These are phyloP conservation scores for Crotalus horridus DNA, from an alignment of 2,113 vertebrate genomes.

Conservation along the genomic window DNA sequence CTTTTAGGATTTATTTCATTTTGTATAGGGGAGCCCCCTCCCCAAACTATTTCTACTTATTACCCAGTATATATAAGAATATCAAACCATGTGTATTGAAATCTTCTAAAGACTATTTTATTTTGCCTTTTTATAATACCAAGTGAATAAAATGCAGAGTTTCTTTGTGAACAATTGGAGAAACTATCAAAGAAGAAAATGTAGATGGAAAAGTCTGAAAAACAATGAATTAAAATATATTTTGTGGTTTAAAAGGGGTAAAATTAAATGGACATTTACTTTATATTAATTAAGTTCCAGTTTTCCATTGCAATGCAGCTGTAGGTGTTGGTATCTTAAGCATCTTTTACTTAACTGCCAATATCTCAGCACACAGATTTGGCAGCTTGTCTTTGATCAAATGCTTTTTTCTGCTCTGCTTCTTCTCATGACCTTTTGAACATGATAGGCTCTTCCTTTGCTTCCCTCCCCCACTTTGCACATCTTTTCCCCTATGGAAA, in stretches of 20 bases:
- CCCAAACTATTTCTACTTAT: background rate
- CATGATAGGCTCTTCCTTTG: constrained; percentile 8
- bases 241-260: background rate
- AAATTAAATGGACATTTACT: background rate
- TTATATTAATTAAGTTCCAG: background rate
- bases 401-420: constrained; percentile 28
- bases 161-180: background rate
- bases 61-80: background rate
- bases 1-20: background rate
- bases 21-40: background rate
- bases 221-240: background rate
- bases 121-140: constrained; percentile 56
- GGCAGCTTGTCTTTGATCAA: constrained; percentile 31
- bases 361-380: background rate
- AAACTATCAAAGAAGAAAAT: background rate
- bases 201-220: background rate
- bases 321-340: background rate
- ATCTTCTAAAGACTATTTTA: background rate
- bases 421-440: constrained; percentile 29
- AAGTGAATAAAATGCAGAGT: constrained; percentile 8
- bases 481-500: constrained; percentile 27
- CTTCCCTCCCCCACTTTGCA: background rate
- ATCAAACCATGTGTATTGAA: background rate
- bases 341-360: constrained; percentile 13
- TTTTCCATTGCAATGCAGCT: background rate